A percentile compares a stretch with the other conserved stretches of the same genome.
Evolutionary conservation across 2,797 vertebrate species (phyloP).

Genomic region (Thaleichthys pacificus): DNA sequence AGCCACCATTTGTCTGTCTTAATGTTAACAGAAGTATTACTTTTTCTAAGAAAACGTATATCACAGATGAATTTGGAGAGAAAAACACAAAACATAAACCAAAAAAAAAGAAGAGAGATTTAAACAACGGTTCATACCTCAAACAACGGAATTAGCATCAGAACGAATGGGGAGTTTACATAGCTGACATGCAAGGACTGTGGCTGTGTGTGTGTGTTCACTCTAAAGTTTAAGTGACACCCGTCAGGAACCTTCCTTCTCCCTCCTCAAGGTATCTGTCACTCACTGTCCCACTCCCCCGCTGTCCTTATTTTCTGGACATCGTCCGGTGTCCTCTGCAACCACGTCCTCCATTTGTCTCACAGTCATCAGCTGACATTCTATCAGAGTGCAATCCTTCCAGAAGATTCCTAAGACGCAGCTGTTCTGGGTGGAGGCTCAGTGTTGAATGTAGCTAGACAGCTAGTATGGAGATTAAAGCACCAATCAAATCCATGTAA

Average conservation of each 20-base stretch:
- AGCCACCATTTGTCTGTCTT: constrained; percentile 42
- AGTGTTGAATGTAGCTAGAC: constrained; percentile 62
- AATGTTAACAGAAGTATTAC: constrained; percentile 44
- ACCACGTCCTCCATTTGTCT: constrained; percentile 13
- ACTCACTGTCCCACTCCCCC: background rate
- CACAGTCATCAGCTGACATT: constrained; percentile 25
- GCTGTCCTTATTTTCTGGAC: constrained; percentile 29
- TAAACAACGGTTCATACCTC: constrained; percentile 60
- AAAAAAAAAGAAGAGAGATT: constrained; percentile 38
- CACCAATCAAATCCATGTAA: constrained; percentile 14
- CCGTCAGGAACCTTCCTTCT: constrained; percentile 33
- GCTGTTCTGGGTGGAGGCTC: constrained; percentile 47
- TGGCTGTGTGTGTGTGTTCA: background rate
- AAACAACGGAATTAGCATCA: constrained; percentile 46
- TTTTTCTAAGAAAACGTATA: constrained; percentile 32
- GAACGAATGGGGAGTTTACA: constrained; percentile 25
- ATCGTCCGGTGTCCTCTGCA: constrained; percentile 30
- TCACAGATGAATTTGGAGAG: constrained; percentile 26
- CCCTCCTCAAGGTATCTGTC: constrained; percentile 41
- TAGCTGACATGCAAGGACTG: constrained; percentile 36
- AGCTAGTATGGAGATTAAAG: constrained; percentile 18
- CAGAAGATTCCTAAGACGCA: constrained; percentile 20
- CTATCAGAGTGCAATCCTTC: constrained; percentile 27
- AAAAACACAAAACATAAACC: constrained; percentile 13
- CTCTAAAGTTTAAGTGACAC: background rate